Percentiles rank a stretch among this genome's conserved stretches.
Conservation (phyloP, 1,140 invertebrate species). For the Eueides isabella region DNA sequence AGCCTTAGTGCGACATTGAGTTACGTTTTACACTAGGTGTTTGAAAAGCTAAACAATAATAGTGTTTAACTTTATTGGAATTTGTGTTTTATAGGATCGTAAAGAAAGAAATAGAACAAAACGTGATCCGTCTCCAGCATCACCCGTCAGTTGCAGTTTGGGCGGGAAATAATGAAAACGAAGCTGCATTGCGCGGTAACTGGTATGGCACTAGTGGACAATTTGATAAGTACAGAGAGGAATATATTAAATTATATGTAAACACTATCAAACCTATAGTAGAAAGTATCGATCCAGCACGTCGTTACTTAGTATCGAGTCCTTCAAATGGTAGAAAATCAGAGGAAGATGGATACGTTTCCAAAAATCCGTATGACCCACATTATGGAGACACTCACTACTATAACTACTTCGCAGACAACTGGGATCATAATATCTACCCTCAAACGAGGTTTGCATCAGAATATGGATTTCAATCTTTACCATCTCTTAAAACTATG, state of each 20-base stretch:
- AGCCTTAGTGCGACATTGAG: too few relatives aligned
- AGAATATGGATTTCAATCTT: conserved; percentile 97
- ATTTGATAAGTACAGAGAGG: conserved; percentile 85
- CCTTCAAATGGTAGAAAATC: conserved; percentile 94
- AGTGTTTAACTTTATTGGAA: neutral
- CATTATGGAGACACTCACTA: conserved; percentile 97
- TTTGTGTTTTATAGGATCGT: conserved; percentile 83
- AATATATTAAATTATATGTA: conserved; percentile 95
- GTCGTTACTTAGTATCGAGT: conserved; percentile 92
- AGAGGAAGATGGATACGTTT: conserved; percentile 89
- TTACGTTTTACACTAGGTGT: too few relatives aligned
- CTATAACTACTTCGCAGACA: conserved; percentile 93
- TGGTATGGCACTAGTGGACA: conserved; percentile 89
- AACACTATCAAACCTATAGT: conserved; percentile 89
- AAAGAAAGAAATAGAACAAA: conserved; percentile 90
- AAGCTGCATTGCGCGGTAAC: conserved; percentile 92
- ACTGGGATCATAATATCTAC: conserved; percentile 91
- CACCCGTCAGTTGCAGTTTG: conserved; percentile 95
- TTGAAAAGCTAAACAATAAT: too few relatives aligned
- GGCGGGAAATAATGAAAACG: conserved; percentile 99
- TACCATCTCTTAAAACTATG: conserved; percentile 88
- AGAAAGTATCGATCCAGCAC: conserved; percentile 83
- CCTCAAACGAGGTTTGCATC: conserved; percentile 94
- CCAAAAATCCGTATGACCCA: conserved; percentile 89
- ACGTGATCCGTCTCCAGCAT: conserved; percentile 92